Evolutionary conservation across 2,113 vertebrate genomes (phyloP).

Genomic region (Gymnocephalus cernua): DNA sequence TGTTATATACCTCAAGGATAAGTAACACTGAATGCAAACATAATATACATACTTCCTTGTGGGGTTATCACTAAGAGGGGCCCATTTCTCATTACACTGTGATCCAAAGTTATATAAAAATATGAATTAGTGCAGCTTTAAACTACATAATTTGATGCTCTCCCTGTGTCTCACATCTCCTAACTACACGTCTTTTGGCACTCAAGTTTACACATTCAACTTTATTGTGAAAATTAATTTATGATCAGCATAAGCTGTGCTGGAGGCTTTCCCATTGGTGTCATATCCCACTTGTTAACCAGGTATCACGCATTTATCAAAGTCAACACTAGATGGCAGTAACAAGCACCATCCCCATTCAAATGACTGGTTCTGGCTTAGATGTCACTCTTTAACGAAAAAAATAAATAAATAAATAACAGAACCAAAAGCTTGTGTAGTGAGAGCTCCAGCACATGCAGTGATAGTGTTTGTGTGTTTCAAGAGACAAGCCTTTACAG

Average conservation of each 20-base stretch:
- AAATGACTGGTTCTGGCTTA: not conserved
- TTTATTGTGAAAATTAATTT: not conserved
- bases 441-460: not conserved
- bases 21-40: no score
- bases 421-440: not conserved
- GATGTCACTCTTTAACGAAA: not conserved
- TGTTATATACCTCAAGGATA: no score
- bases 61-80: not conserved
- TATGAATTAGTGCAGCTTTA: not conserved
- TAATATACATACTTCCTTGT: not conserved
- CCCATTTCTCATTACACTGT: not conserved
- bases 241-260: not conserved
- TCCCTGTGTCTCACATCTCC: not conserved
- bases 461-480: not conserved
- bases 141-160: not conserved
- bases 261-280: not conserved
- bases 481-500: not conserved
- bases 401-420: not conserved
- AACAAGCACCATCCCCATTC: not conserved
- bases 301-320: not conserved
- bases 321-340: slow-evolving; percentile 25
- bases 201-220: not conserved
- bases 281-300: not conserved
- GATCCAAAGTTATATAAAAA: not conserved
- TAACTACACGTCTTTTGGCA: not conserved